Evolutionary conservation across 1,140 invertebrate species (phyloP).

Genomic region (Aphelinus certus): DNA sequence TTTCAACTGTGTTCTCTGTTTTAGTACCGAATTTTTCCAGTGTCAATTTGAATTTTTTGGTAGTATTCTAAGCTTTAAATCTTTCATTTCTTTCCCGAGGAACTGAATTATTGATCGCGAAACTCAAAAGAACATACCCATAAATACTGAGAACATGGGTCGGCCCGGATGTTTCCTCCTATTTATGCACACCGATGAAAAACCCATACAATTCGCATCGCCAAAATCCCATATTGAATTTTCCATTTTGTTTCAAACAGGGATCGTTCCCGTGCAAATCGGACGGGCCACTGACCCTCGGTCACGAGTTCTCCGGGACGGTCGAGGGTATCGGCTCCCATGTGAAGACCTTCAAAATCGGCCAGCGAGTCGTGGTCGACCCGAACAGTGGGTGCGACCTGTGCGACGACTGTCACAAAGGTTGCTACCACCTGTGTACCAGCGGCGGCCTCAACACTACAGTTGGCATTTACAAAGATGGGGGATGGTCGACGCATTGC

Average conservation of each 20-base stretch:
- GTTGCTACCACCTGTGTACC: constrained; percentile 71
- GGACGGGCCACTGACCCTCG: constrained; percentile 68
- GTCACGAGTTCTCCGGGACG: constrained; percentile 77
- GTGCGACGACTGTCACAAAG: constrained; percentile 70
- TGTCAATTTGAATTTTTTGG: no score
- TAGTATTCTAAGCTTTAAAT: no score
- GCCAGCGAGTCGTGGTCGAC: constrained; percentile 74
- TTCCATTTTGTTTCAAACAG: constrained; percentile 52
- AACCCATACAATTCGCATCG: background rate
- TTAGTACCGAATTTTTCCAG: no score
- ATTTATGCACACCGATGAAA: background rate
- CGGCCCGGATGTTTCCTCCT: no score
- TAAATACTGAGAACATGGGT: no score
- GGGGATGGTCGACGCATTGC: constrained; percentile 75
- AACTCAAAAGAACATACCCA: no score
- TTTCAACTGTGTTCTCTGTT: no score
- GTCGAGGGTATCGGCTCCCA: constrained; percentile 69
- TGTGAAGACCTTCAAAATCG: constrained; percentile 70
- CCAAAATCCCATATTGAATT: background rate
- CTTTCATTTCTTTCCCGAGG: no score
- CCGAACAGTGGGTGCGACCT: constrained; percentile 73
- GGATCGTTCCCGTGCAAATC: constrained; percentile 72
- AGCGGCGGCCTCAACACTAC: constrained; percentile 71
- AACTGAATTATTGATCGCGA: no score
- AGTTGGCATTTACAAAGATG: constrained; percentile 73